Conservation (phyloP, 1,140 invertebrate genomes). For the Himalopsyche phryganea region DNA sequence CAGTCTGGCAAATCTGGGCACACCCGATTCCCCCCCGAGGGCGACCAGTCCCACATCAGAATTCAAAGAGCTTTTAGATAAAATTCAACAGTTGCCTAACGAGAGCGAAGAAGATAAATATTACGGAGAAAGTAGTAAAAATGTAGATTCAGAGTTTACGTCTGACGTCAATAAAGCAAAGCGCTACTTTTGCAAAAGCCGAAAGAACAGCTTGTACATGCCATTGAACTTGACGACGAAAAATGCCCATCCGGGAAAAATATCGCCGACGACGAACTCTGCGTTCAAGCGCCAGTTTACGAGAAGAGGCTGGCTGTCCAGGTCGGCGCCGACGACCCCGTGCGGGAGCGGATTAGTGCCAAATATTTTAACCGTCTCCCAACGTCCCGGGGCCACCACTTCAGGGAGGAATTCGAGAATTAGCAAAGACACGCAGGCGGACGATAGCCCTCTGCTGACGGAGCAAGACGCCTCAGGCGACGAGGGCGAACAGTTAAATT, state of each 20-base stretch:
- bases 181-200: constrained; percentile 40
- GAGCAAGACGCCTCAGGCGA: constrained; percentile 55
- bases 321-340: constrained; percentile 73
- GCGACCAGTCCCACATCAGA: constrained; percentile 74
- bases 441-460: constrained; percentile 57
- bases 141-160: constrained; percentile 29
- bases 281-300: constrained; percentile 31
- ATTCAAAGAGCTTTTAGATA: constrained; percentile 63
- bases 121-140: not conserved
- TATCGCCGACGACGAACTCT: constrained; percentile 27
- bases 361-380: constrained; percentile 50
- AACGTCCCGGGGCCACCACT: constrained; percentile 45
- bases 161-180: constrained; percentile 42
- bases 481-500: constrained; percentile 33
- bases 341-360: constrained; percentile 56
- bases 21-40: constrained; percentile 69
- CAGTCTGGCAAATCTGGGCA: constrained; percentile 58
- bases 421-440: constrained; percentile 40
- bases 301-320: constrained; percentile 60
- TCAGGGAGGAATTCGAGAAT: constrained; percentile 40
- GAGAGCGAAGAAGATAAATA: constrained; percentile 5
- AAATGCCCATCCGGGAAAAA: constrained; percentile 18
- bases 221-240: constrained; percentile 43
- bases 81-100: constrained; percentile 61
- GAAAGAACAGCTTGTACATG: constrained; percentile 59